A percentile compares a stretch with the other conserved stretches of the same genome.
phyloP scores from a whole-genome alignment of 2,888 invertebrate species.

The Artemia sp. region DNA sequence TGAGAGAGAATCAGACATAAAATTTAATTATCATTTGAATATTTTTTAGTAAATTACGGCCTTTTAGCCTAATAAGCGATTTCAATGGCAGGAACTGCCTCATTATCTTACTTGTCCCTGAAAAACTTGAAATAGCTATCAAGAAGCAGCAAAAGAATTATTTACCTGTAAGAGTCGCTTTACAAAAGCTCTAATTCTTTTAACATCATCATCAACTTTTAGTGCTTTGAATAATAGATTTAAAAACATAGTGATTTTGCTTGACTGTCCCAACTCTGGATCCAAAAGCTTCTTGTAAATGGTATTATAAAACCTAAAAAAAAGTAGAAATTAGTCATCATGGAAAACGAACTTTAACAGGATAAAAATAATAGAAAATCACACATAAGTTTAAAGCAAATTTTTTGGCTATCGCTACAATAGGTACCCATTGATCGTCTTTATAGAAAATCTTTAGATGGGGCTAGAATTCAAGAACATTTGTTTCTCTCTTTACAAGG shows the following conservation, averaged over 20 bases:
- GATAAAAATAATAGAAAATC: neutral
- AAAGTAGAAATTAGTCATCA: neutral
- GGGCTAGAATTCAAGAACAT: too few species aligned
- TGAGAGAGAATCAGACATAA: too few species aligned
- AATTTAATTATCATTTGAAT: too few species aligned
- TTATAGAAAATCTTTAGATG: too few species aligned
- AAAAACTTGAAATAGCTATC: too few species aligned
- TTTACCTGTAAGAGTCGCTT: slow-evolving; percentile 58
- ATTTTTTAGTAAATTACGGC: too few species aligned
- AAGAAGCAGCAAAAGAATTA: slow-evolving; percentile 22
- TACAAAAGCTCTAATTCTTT: slow-evolving; percentile 60
- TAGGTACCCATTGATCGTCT: too few species aligned
- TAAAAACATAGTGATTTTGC: slow-evolving; percentile 56
- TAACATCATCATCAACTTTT: slow-evolving; percentile 51
- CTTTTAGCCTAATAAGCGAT: too few species aligned
- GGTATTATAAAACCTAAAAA: slow-evolving; percentile 57
- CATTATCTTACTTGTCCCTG: too few species aligned
- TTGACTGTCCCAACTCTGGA: slow-evolving; percentile 46
- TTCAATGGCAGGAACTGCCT: too few species aligned
- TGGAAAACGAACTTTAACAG: neutral
- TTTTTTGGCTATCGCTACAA: too few species aligned
- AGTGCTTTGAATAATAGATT: slow-evolving; percentile 73
- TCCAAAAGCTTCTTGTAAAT: slow-evolving; percentile 73
- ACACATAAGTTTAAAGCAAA: neutral
- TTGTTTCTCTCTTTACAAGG: too few species aligned